A percentile compares a stretch with the other conserved stretches of the same genome.
Evolutionary conservation across 1,140 invertebrate species (phyloP).

Genomic region (Aphaenogaster rudis): DNA sequence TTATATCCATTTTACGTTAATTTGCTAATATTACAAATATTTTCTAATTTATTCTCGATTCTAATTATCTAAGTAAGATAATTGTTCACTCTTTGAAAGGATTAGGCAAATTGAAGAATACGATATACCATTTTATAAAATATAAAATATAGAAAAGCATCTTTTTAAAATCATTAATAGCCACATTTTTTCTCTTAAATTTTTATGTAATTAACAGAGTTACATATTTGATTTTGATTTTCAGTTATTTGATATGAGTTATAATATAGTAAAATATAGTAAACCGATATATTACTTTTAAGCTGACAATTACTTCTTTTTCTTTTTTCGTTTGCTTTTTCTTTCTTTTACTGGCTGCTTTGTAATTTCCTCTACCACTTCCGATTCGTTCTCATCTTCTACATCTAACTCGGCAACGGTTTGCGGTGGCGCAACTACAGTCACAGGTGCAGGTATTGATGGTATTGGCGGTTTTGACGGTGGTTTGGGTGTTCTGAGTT

Average conservation of each 20-base stretch:
- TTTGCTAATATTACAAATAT: neutral
- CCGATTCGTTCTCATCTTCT: neutral
- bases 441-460: neutral
- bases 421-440: neutral
- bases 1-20: neutral
- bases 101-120: neutral
- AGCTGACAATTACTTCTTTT: neutral
- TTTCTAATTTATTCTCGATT: neutral
- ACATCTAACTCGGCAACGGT: neutral
- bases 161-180: neutral
- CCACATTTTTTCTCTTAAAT: neutral
- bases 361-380: neutral
- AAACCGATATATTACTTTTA: neutral
- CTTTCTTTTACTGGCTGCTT: neutral
- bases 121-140: neutral
- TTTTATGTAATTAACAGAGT: neutral
- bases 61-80: neutral
- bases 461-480: conserved; percentile 61
- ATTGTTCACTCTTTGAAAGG: neutral
- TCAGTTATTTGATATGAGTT: conserved; percentile 12
- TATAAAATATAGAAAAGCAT: neutral
- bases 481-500: conserved; percentile 82
- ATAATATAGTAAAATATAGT: neutral
- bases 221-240: conserved; percentile 3
- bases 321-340: conserved; percentile 22